Evolutionary conservation across 2,888 invertebrate species (phyloP).

Genomic region (Linnaemya vulpina): DNA sequence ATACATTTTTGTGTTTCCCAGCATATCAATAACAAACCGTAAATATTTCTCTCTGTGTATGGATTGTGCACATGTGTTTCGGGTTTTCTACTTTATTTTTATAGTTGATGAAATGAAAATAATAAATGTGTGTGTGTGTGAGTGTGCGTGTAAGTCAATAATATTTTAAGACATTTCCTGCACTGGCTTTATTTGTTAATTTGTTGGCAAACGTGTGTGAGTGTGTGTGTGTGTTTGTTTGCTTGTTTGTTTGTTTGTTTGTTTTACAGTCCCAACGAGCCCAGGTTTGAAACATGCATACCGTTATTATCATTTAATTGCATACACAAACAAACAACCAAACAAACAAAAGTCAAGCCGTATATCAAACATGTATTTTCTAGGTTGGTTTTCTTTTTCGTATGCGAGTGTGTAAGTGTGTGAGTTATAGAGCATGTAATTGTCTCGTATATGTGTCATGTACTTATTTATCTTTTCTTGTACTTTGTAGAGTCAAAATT

Average conservation of each 20-base stretch:
- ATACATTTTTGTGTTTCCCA: too few relatives aligned
- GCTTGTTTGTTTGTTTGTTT: neutral
- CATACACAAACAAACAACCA: too few relatives aligned
- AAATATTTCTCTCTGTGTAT: too few relatives aligned
- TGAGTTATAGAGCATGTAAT: neutral
- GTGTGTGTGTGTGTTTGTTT: neutral
- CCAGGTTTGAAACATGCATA: neutral
- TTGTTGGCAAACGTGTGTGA: neutral
- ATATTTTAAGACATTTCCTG: conserved; percentile 16
- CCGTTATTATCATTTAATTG: too few relatives aligned
- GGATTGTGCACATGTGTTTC: too few relatives aligned
- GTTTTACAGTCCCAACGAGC: neutral
- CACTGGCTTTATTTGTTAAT: neutral
- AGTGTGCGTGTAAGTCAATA: neutral
- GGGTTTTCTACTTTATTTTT: conserved; percentile 11
- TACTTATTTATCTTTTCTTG: neutral
- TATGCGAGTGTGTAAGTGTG: too few relatives aligned
- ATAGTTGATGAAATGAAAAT: conserved; percentile 21
- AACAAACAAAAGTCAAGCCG: too few relatives aligned
- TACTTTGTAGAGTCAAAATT: neutral
- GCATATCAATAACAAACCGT: too few relatives aligned
- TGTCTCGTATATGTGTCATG: neutral
- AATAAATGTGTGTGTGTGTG: conserved; percentile 31
- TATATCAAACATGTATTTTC: neutral
- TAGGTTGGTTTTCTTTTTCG: neutral